Percentiles rank a stretch among this genome's conserved stretches.
These are phyloP conservation scores for Vireo altiloquus DNA, from an alignment of 2,113 vertebrate species.

Conservation along the genomic window DNA sequence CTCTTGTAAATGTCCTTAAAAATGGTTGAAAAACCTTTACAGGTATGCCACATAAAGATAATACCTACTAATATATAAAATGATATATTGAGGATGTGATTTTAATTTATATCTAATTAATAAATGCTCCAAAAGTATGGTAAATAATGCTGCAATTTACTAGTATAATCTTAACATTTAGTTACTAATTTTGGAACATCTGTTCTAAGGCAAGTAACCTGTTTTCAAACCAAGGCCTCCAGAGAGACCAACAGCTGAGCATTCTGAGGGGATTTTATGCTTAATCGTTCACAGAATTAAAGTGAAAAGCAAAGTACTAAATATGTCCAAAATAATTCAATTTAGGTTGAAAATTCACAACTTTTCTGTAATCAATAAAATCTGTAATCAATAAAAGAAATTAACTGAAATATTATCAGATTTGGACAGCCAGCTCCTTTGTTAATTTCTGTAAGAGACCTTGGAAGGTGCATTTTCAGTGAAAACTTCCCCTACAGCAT, in stretches of 20 bases:
- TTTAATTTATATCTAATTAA: background rate
- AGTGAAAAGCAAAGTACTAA: background rate
- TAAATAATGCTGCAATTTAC: background rate
- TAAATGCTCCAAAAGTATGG: background rate
- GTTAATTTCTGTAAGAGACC: background rate
- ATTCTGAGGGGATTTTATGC: background rate
- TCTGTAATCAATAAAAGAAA: background rate
- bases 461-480: background rate
- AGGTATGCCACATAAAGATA: background rate
- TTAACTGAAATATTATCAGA: background rate
- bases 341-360: background rate
- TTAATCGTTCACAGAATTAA: background rate
- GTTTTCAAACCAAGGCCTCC: background rate
- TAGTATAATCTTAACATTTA: background rate
- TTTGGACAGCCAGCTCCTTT: background rate
- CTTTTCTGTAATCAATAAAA: background rate
- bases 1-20: background rate
- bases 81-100: background rate
- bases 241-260: background rate
- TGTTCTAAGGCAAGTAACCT: background rate
- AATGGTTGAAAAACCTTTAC: background rate
- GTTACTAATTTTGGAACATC: background rate
- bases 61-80: background rate
- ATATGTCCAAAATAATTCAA: background rate
- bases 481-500: conserved; percentile 1